A percentile compares a stretch with the other conserved stretches of the same genome.
These are phyloP conservation scores for Cyclopterus lumpus DNA, from an alignment of 2,797 vertebrate genomes.

Conservation along the genomic window DNA sequence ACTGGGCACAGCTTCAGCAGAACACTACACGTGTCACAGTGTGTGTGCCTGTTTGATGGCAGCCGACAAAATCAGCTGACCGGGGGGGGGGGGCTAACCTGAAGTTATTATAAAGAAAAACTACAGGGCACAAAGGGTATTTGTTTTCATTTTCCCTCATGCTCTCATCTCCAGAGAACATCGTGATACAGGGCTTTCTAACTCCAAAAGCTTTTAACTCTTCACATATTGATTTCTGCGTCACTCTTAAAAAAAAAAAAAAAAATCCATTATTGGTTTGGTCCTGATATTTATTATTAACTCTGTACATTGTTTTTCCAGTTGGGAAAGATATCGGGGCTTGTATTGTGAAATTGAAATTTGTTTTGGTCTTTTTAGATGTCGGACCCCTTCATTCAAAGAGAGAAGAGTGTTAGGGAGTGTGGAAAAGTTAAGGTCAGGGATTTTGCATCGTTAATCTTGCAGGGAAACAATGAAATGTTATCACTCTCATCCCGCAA, in stretches of 20 bases:
- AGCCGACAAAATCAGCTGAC: conserved; percentile 18
- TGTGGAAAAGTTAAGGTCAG: too few species aligned
- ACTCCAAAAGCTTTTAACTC: background rate
- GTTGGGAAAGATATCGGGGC: background rate
- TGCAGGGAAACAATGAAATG: conserved; percentile 8
- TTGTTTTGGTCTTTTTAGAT: background rate
- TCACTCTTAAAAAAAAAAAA: background rate
- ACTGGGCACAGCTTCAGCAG: conserved; percentile 5
- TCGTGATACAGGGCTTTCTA: background rate
- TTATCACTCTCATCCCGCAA: background rate
- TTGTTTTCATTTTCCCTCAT: conserved; percentile 2
- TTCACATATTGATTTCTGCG: background rate
- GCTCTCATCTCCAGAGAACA: background rate
- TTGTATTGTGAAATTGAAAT: background rate
- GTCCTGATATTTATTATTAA: background rate
- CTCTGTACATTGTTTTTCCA: background rate
- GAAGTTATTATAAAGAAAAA: conserved; percentile 12
- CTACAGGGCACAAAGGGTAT: background rate
- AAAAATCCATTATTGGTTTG: background rate
- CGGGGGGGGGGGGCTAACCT: background rate
- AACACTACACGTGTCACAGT: conserved; percentile 26
- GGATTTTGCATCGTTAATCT: too few species aligned
- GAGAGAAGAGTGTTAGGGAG: too few species aligned
- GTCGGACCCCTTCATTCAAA: too few species aligned
- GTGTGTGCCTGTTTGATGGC: conserved; percentile 32